Evolutionary conservation across 2,888 invertebrate species (phyloP), one percentile per base, ranked within the genome.

Genomic region (Loripinus fragilis): DNA sequence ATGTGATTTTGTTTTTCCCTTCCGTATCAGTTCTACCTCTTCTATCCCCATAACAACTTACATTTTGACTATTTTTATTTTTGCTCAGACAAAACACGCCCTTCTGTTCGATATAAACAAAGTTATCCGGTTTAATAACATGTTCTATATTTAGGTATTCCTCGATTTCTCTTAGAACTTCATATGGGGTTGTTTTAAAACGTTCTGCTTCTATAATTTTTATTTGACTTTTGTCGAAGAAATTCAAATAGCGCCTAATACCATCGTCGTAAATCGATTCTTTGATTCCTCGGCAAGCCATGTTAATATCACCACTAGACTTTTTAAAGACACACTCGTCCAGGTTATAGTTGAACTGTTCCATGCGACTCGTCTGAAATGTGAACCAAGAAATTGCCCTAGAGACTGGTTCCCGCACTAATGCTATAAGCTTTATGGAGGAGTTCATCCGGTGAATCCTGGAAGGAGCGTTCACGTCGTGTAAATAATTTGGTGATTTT

Each of bases 401-500:
- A 30, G 97, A 97, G 74, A 98, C 97, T 5, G 99, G 99, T 93
- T 99, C 98, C 12, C 99, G 95, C 17, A 99, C 97, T 90, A 99
- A 98, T 87, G 99, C 95, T 80, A 99, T 95, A 79, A 99, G 95
- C 89, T 97, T 85, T 33, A 98, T 96, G 91, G 96, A 96, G 1
- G 97, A 95, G 94, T 99, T 98, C 97, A 99, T 98, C 76, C 97
- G 97, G 87, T 96, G 95, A 68, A 99, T 97, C 83, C 99, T 95
- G 94, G 97, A 97, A 20, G 99, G 98, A 48, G 97, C 98, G 95
- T 97, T 96, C 8, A 97, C 96, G 75, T 97, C 97, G 50, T 98
- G 97, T 94, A 99, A 99, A 94, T 99, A 99, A 90, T 97, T 98
- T 10, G 99, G 98, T 89, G 97, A 98, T 94, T 99, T 99, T 94